Conservation (phyloP, 2,113 vertebrate species). For the Toxotes chatareus region DNA sequence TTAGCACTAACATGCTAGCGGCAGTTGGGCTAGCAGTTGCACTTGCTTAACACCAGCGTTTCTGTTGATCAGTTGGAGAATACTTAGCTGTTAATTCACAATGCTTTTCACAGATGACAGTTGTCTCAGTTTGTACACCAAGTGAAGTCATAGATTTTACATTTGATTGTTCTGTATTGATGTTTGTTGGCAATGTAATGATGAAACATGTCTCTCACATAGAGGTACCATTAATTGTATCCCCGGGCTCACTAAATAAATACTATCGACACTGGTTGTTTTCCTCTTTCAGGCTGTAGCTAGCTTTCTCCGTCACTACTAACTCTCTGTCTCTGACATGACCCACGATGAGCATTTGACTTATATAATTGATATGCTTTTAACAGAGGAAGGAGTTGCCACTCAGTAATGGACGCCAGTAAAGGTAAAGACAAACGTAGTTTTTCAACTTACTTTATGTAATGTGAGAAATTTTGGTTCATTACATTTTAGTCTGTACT, state of each 20-base stretch:
- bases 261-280: background rate
- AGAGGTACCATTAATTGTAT: background rate
- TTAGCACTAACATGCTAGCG: conserved; percentile 72
- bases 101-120: background rate
- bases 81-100: conserved; percentile 1
- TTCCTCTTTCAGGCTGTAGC: background rate
- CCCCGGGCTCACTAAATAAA: background rate
- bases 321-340: background rate
- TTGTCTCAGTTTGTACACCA: background rate
- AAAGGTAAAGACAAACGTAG: conserved; percentile 60
- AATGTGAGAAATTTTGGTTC: background rate
- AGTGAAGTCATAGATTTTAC: background rate
- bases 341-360: background rate
- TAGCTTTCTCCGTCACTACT: background rate
- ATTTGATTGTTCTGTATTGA: background rate
- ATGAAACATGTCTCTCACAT: background rate
- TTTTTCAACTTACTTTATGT: background rate
- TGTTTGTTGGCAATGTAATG: background rate
- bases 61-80: conserved; percentile 34
- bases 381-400: conserved; percentile 66
- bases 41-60: conserved; percentile 45
- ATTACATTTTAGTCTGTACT: background rate
- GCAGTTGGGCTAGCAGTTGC: conserved; percentile 40
- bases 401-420: conserved; percentile 72
- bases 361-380: conserved; percentile 22